phyloP scores from a whole-genome alignment of 37 sponge, comb jelly and placozoan genomes.

The Hormiphora californensis region DNA sequence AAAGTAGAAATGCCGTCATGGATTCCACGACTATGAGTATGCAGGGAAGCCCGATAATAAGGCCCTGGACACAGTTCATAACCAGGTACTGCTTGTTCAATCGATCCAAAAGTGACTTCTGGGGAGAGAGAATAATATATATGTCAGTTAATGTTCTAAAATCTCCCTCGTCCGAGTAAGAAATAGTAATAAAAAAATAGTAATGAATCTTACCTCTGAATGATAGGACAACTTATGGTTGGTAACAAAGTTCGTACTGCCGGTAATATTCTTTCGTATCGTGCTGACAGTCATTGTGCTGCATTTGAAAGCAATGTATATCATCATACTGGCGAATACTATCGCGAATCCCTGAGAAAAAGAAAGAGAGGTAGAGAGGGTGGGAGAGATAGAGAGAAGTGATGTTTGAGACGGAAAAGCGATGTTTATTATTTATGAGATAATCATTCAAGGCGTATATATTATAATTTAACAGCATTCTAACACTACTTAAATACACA shows the following conservation, averaged over 20 bases:
- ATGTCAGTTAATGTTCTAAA: background rate
- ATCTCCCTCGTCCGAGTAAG: background rate
- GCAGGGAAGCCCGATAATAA: conserved; percentile 5
- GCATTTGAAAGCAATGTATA: conserved; percentile 35
- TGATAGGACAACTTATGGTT: background rate
- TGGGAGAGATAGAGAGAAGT: no score
- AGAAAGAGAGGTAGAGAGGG: no score
- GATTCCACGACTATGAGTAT: background rate
- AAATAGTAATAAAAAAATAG: background rate
- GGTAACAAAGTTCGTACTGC: background rate
- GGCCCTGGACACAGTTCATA: background rate
- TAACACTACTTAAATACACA: no score
- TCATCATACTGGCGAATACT: conserved; percentile 34
- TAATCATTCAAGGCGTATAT: no score
- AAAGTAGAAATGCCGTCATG: background rate
- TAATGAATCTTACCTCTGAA: conserved; percentile 23
- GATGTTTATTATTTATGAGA: no score
- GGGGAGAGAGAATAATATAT: background rate
- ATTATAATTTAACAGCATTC: no score
- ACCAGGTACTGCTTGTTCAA: background rate
- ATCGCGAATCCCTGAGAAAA: conserved; percentile 1
- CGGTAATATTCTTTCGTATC: background rate
- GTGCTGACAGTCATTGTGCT: background rate
- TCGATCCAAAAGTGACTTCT: background rate
- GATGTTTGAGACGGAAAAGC: no score